Evolutionary conservation across 2,113 vertebrate species (phyloP).

Genomic region (Gracilinanus agilis): DNA sequence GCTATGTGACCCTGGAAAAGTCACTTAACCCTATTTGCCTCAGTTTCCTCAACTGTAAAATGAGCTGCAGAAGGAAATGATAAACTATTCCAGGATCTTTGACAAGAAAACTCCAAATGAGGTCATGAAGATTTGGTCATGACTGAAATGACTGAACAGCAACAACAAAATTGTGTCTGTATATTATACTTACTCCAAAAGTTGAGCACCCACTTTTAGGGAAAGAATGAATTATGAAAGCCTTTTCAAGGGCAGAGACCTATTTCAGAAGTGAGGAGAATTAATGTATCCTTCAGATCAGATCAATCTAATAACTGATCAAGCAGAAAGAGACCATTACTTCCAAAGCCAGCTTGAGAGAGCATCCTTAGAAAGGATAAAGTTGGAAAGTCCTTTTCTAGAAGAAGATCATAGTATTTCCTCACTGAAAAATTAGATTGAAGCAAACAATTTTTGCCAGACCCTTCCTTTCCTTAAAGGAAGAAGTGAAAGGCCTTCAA

Average conservation of each 20-base stretch:
- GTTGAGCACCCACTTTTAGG: neutral
- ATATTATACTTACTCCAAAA: neutral
- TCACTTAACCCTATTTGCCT: too few species aligned
- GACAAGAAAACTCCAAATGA: neutral
- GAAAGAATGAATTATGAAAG: constrained; percentile 15
- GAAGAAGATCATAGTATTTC: neutral
- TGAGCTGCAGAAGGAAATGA: neutral
- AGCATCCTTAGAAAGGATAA: constrained; percentile 6
- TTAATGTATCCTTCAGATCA: neutral
- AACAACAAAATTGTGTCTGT: neutral
- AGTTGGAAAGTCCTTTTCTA: neutral
- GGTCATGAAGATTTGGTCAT: neutral
- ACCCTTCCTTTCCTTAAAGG: constrained; percentile 53
- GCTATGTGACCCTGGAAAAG: too few species aligned
- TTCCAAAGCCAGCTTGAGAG: constrained; percentile 35
- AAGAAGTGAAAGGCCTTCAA: constrained; percentile 49
- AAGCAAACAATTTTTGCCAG: constrained; percentile 28
- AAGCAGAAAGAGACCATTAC: neutral
- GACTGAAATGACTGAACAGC: neutral
- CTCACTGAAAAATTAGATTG: constrained; percentile 6
- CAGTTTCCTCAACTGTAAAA: too few species aligned
- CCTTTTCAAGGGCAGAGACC: neutral
- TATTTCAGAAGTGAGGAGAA: constrained; percentile 8
- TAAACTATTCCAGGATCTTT: neutral
- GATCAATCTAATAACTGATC: neutral